Base-by-base conservation (phyloP, 2,113 vertebrate genomes). In the Zonotrichia leucophrys region DNA sequence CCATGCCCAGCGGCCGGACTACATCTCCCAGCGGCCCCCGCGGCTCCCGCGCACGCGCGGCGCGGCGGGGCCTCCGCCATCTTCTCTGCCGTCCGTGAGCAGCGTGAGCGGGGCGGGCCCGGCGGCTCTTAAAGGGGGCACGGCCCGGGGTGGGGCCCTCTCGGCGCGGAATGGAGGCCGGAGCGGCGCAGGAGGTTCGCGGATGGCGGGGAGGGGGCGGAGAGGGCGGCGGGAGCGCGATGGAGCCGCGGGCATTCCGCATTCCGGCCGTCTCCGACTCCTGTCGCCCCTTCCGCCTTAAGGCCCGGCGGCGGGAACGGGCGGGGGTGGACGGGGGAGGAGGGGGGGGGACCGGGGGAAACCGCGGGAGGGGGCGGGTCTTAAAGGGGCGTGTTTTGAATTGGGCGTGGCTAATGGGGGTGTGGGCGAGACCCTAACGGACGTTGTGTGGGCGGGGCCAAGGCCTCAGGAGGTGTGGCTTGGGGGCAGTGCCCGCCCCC, bases 61-160 rank as follows among this genome's bases (percentile, higher is more conserved):
- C 15, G 50, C 27, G 27, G 63, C 28, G 28, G 12, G 23, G 28
- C 63, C 27, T 25, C 27, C 41, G 10, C 50, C 77, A 16, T 47
- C 41, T 64, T 42, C 1, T 4, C 27, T 2, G 50, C 21, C 2
- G 7, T 31, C 33, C 50, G 7, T 28, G 50, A 28, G 27, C 27
- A 9, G 50, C 31, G 76, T 11, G 49, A 55, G 39, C 20, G 33
- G 25, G 21, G 17, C 18, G 77, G 62, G 21, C 24, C 27, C 16
- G 41, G 62, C 16, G 42, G 21, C 41, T 89, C 92, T 94, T 94
- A 94, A 94, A 91, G 63, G 63, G 89, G 92, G 35, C 84, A 89
- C 58, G 84, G 63, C 21, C 4, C 31, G 6, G 12, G 23, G 84
- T 60, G 89, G 89, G 78, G 9, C 50, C 80, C 67, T 31, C 68